Evolutionary conservation across 2,113 vertebrate genomes (phyloP), one percentile per base, ranked within the genome.

Genomic region (Labeo rohita): DNA sequence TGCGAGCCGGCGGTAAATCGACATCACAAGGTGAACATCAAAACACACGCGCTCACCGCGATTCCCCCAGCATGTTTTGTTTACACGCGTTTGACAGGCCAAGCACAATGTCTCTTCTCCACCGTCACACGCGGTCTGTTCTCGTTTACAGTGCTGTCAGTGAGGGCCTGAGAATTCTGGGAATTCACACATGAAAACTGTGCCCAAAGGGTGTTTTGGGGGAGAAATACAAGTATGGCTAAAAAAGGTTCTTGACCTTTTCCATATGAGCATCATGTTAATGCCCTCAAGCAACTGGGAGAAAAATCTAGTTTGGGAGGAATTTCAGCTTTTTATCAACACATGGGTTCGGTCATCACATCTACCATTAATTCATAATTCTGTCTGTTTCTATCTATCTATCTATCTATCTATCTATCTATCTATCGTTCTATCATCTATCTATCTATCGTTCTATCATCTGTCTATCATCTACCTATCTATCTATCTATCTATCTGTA

Each of bases 11-110:
- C 76, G 78, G 76, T 85, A 85, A 85, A 85, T 85, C 45, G 36
- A 68, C 65, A 85, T 85, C 76, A 80, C 84, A 85, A 85, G 84
- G 49, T 85, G 84, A 85, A 79, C 84, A 56, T 72, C 39, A 80
- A 73, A 54, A 86, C 65, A 85, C 84, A 61, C 65, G 18, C 28
- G 18, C 73, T 34, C 50, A 4, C 50, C 45, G 12, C 56, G 39
- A 59, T 49, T 59, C n/a, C 75, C 84, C 10, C 63, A 80, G 47
- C 65, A 70, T 54, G 77, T 54, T 72, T 70, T 72, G 63, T 54
- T 85, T 80, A 70, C 76, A 12, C 13, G 12, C 28, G 28, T 73
- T 85, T 85, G 84, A 79, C 84, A 72, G 50, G 76, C 75, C 63
- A 34, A 45, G 63, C 78, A 72, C 50, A 70, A 78, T 66, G 63